These are phyloP conservation scores for Antheraea pernyi DNA, from an alignment of 1,140 invertebrate genomes.

Conservation along the genomic window DNA sequence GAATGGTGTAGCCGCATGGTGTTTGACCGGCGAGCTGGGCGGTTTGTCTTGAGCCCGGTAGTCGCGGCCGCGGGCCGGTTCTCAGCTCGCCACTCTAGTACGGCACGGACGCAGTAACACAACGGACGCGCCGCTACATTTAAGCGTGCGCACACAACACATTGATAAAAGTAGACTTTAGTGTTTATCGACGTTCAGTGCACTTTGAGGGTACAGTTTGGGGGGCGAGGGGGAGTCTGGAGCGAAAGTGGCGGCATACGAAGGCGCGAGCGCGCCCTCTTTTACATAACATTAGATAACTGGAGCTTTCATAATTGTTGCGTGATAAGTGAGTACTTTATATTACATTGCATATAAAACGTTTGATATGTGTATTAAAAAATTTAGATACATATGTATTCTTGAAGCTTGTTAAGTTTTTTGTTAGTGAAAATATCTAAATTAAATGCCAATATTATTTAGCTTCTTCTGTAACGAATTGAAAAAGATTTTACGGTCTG, in stretches of 20 bases:
- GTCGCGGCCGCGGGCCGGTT: conserved; percentile 49
- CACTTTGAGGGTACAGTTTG: conserved; percentile 42
- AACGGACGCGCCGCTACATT: conserved; percentile 47
- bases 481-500: background rate
- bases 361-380: conserved; percentile 22
- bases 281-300: conserved; percentile 60
- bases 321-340: conserved; percentile 71
- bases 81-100: conserved; percentile 48
- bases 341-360: conserved; percentile 1
- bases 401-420: background rate
- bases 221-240: conserved; percentile 55
- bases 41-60: conserved; percentile 47
- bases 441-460: background rate
- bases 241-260: conserved; percentile 38
- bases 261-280: conserved; percentile 41
- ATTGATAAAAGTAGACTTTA: conserved; percentile 36
- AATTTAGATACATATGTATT: background rate
- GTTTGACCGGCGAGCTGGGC: conserved; percentile 39
- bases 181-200: conserved; percentile 52
- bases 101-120: conserved; percentile 50
- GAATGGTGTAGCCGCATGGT: background rate
- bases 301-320: conserved; percentile 57
- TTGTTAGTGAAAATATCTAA: background rate
- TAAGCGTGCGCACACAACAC: conserved; percentile 46
- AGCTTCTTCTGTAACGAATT: background rate